Base-by-base conservation (phyloP, 1,140 invertebrate genomes). In the Magallana gigas region DNA sequence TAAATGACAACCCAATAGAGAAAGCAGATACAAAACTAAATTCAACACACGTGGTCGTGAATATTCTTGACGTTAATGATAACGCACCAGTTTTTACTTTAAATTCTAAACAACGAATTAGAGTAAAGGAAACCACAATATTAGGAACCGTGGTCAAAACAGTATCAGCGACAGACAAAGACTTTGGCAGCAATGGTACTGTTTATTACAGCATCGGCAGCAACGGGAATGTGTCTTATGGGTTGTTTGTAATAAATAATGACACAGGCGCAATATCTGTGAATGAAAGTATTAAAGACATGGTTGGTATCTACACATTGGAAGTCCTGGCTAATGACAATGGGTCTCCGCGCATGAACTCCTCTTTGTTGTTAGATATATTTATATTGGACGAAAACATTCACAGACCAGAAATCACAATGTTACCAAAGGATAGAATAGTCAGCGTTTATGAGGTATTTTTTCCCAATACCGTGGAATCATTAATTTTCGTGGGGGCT, bases 51-150 rank as follows among this genome's bases (percentile, higher is more conserved):
- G 81, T 83, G 18, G 11, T n/a, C 9, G 81, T 83, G 1, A 8
- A 83, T 9, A 23, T 83, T 57, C 16, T 57, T 5, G 81, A 83
- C 18, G 81, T 83, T n/a, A 83, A 83, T 16, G 81, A 83, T 16
- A 83, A 83, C 36, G 1, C 36, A 57, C 81, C 81, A 0, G n/a
- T 9, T 83, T 83, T 83, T 16, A 23, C 14, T 1, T 12, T 9
- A 11, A n/a, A 83, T 57, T 18, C 14, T 16, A 56, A 57, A 9
- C 23, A 9, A 36, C 11, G 1, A 9, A 29, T 58, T 8, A 23
- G n/a, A 18, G 57, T 83, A 0, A 57, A 57, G 57, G 81, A 83
- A 16, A 57, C 81, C 12, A 58, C 57, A 8, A 5, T 6, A 9
- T 16, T 18, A 18, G 81, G 81, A 57, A 57, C 81, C 81, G 14